Conservation (phyloP, 2,888 invertebrate genomes). For the Girardia tigrina region DNA sequence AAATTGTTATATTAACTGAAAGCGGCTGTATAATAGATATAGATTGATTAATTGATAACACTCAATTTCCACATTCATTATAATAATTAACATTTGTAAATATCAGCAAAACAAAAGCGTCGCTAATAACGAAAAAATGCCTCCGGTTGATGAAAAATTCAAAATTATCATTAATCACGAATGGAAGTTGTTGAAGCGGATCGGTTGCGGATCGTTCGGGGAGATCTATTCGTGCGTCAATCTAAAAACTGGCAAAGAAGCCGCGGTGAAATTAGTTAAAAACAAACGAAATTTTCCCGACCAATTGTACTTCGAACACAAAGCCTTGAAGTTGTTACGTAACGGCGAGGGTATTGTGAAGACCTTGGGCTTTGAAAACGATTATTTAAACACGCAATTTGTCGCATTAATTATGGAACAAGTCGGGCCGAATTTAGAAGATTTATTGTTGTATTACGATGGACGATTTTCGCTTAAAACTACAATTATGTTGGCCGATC, state of each 20-base stretch:
- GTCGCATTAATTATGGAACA: conserved; percentile 31
- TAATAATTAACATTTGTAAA: too few species aligned
- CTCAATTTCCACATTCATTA: too few species aligned
- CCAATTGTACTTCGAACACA: conserved; percentile 27
- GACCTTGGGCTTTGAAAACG: conserved; percentile 28
- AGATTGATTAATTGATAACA: too few species aligned
- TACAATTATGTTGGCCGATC: conserved; percentile 21
- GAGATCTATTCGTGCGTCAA: conserved; percentile 24
- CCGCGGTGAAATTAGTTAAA: conserved; percentile 32
- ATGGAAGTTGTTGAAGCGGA: conserved; percentile 24
- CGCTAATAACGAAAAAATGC: too few species aligned
- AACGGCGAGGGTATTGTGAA: conserved; percentile 15
- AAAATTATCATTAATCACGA: conserved; percentile 14
- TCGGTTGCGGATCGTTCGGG: conserved; percentile 28
- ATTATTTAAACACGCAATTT: conserved; percentile 20
- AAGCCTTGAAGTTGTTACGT: conserved; percentile 8
- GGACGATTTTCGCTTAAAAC: conserved; percentile 30
- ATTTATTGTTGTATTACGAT: conserved; percentile 26
- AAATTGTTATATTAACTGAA: too few species aligned
- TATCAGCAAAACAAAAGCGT: too few species aligned
- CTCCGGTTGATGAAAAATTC: neutral
- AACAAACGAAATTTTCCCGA: neutral
- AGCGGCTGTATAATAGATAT: too few species aligned
- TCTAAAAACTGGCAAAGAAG: neutral
- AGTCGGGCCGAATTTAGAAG: conserved; percentile 34